Evolutionary conservation across 2,888 invertebrate genomes (phyloP).

Genomic region (Hypsopygia costalis): DNA sequence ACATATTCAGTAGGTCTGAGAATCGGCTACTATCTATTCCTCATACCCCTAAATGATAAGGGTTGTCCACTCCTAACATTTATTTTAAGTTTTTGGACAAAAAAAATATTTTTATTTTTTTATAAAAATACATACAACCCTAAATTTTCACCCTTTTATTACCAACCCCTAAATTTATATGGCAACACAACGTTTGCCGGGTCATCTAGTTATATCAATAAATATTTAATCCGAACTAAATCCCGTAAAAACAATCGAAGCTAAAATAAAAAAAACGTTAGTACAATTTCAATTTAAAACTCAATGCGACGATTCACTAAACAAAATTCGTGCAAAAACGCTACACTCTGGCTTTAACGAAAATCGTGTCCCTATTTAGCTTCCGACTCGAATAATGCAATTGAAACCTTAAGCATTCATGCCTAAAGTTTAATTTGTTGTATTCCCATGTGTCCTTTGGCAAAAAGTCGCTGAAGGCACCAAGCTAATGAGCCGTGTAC

Average conservation of each 20-base stretch:
- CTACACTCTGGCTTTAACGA: slow-evolving; percentile 17
- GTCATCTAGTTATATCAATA: no score
- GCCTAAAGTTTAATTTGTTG: slow-evolving; percentile 21
- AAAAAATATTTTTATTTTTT: no score
- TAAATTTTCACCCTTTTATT: no score
- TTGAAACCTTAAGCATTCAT: slow-evolving; percentile 15
- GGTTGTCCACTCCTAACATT: no score
- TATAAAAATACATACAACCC: no score
- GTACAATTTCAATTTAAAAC: slow-evolving; percentile 33
- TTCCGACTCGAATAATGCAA: slow-evolving; percentile 14
- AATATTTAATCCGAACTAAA: background rate
- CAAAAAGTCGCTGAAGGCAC: slow-evolving; percentile 40
- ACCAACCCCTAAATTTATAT: no score
- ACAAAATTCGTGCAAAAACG: slow-evolving; percentile 36
- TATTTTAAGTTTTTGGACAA: no score
- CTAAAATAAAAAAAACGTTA: slow-evolving; percentile 6
- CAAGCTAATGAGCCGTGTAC: slow-evolving; percentile 52
- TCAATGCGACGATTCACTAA: slow-evolving; percentile 28
- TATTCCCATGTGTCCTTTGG: slow-evolving; percentile 31
- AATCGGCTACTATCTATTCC: no score
- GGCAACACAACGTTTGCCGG: no score
- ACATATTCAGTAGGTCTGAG: no score
- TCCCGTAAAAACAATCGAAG: background rate
- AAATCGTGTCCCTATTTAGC: slow-evolving; percentile 41
- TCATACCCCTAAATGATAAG: no score